Evolutionary conservation across 2,113 vertebrate species (phyloP).

Genomic region (Dicaeum eximium): DNA sequence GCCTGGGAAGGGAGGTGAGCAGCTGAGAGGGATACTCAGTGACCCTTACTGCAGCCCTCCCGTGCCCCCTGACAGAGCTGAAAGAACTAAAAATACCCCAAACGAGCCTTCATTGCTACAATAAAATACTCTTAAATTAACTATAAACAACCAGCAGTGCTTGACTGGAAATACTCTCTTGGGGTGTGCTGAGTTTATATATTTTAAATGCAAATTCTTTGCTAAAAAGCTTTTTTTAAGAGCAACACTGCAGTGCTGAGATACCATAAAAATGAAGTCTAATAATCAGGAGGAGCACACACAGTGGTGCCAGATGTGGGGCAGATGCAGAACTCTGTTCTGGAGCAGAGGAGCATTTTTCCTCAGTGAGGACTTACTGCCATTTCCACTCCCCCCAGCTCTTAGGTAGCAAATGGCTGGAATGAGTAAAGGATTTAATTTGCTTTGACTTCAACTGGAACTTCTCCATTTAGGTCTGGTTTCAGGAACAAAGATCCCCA

Average conservation of each 20-base stretch:
- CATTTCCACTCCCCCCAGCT: background rate
- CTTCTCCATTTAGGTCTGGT: background rate
- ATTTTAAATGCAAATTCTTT: background rate
- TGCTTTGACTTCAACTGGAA: background rate
- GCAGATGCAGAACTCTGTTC: background rate
- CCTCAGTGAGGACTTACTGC: background rate
- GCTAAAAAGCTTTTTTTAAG: background rate
- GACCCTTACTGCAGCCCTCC: background rate
- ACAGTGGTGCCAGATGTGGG: background rate
- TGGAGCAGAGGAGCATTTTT: background rate
- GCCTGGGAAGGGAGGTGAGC: slow-evolving; percentile 4
- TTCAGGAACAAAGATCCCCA: background rate
- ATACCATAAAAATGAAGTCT: background rate
- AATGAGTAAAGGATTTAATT: background rate
- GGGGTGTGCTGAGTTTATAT: background rate
- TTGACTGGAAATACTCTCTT: background rate
- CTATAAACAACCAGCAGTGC: background rate
- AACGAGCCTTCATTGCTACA: background rate
- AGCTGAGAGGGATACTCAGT: background rate
- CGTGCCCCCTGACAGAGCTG: background rate
- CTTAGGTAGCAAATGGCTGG: background rate
- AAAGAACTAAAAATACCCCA: background rate
- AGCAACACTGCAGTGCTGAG: background rate
- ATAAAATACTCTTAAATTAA: background rate
- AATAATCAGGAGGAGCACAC: background rate